Base-by-base conservation (phyloP, 2,888 invertebrate genomes). In the Galeopsomyia nigrocyanea region DNA sequence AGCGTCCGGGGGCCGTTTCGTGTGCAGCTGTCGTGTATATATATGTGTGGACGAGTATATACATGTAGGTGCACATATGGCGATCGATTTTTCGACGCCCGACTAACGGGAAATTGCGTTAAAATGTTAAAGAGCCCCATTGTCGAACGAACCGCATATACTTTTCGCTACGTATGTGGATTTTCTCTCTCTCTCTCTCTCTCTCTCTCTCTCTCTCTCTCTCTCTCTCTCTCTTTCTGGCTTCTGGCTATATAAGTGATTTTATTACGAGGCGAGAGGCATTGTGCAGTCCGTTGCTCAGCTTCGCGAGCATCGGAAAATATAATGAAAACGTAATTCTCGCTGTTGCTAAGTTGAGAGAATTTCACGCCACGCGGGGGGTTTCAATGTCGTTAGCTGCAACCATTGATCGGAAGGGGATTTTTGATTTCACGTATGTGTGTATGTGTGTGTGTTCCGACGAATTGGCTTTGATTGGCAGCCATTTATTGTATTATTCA, bases 91-190 rank as follows among this genome's bases (percentile, higher is more conserved):
- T 71, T 71, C 60, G 70, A 56, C 58, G 56, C 10, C 39, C 39
- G n/a, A 22, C 26, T 61, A 73, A 69, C 65, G 65, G 69, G 67
- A 67, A 71, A 71, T 71, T 56, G 68, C 70, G 64, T 74, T 74
- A 71, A 74, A 71, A 74, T 68, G 58, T 71, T 71, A 70, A 71
- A 68, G 63, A 64, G 58, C 14, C 39, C 39, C 68, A 71, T 70
- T 67, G 70, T 67, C 21, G 39, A n/a, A 39, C 9, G 19, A 39
- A 17, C 39, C 13, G 39, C 39, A 10, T 39, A 39, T 39, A 39
- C 39, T 39, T 39, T 39, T 13, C 39, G 10, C 39, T 13, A 10
- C 10, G 10, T 7, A 5, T 39, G 21, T 50, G 17, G 71, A 19
- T 14, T 1, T 31, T 7, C 46, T n/a, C n/a, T 46, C 21, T n/a